Percentiles rank a stretch among this genome's conserved stretches.
These are phyloP conservation scores for Encarsia formosa DNA, from an alignment of 2,888 invertebrate species.

Conservation along the genomic window DNA sequence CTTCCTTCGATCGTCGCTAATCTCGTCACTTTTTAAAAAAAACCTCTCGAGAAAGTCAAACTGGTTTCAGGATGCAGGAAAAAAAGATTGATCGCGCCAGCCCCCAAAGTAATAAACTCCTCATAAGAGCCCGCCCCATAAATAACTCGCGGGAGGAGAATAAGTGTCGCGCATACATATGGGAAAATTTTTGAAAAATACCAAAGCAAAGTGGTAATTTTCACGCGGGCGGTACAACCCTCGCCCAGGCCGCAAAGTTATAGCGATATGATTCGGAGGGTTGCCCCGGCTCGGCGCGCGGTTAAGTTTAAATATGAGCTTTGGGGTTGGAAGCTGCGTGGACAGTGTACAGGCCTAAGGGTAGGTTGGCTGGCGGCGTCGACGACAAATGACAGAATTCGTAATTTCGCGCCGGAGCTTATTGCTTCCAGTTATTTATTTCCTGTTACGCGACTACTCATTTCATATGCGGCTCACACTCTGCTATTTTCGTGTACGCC, in stretches of 20 bases:
- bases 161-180: too few relatives aligned
- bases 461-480: conserved; percentile 42
- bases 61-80: too few relatives aligned
- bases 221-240: background rate
- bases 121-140: conserved; percentile 3
- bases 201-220: conserved; percentile 22
- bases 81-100: too few relatives aligned
- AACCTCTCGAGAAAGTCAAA: too few relatives aligned
- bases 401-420: conserved; percentile 46
- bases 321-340: conserved; percentile 15
- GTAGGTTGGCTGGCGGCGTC: background rate
- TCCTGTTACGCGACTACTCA: conserved; percentile 33
- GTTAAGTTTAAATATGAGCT: conserved; percentile 21
- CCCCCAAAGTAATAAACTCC: conserved; percentile 16
- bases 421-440: conserved; percentile 47
- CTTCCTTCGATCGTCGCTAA: conserved; percentile 24
- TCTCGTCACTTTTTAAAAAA: too few relatives aligned
- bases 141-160: too few relatives aligned
- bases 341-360: conserved; percentile 7
- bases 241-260: conserved; percentile 4
- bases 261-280: conserved; percentile 18
- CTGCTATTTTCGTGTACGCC: background rate
- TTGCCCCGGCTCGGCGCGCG: conserved; percentile 1
- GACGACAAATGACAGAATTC: conserved; percentile 38
- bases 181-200: conserved; percentile 17